Evolutionary conservation across 2,113 vertebrate genomes (phyloP), one percentile per base, ranked within the genome.

Genomic region (Datnioides undecimradiatus): DNA sequence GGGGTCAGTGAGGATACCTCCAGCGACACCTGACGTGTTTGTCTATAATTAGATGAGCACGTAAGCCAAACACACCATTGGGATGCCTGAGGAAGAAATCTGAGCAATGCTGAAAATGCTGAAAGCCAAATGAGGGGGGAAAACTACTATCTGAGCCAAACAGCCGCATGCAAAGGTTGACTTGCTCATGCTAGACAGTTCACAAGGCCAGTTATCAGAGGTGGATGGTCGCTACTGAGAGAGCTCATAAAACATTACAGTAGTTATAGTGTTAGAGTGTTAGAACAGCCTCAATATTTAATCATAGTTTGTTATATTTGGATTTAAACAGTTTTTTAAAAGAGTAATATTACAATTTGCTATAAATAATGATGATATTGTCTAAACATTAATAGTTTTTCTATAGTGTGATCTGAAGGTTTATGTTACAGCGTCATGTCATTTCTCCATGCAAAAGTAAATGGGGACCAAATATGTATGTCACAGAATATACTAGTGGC

Each of bases 31-130:
- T n/a, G n/a, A n/a, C n/a, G n/a, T n/a, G n/a, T n/a, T n/a, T n/a
- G n/a, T n/a, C n/a, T 62, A 79, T 80, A 75, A 84, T 76, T 79
- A 59, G 46, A 66, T 12, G 33, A n/a, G 55, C 25, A 9, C 0
- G 36, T 23, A 3, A 19, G 68, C 29, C 13, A 41, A 21, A 54
- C 14, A 10, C 65, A 16, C 54, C 45, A 17, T 10, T 0, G 17
- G 23, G 23, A 16, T 31, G 36, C 31, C 25, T 2, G 27, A 6
- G 6, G 6, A 40, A 43, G 54, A 40, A 41, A 76, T 31, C 16
- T 31, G 40, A 55, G 49, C 27, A 49, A 87, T 70, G 63, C 13
- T n/a, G 8, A 31, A 41, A 57, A 80, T 76, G 38, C 51, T 6
- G 14, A 59, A 33, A 66, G 45, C 9, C 27, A 54, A 27, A 31